A percentile compares a stretch with the other conserved stretches of the same genome.
Evolutionary conservation across 1,140 invertebrate species (phyloP).

Genomic region (Trichonephila clavipes): DNA sequence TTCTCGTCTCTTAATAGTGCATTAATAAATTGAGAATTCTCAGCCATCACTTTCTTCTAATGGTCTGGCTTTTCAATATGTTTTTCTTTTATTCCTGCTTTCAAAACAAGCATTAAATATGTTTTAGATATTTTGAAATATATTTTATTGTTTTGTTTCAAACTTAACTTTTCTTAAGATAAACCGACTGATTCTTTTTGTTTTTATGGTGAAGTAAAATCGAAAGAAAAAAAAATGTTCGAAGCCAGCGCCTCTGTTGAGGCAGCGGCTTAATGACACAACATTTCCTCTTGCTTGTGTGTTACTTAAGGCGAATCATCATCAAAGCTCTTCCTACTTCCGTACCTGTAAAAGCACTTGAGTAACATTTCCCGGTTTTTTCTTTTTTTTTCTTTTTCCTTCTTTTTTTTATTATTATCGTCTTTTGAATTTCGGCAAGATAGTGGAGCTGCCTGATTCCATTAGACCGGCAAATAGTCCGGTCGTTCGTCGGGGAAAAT

Average conservation of each 20-base stretch:
- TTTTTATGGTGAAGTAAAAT: background rate
- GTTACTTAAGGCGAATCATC: constrained; percentile 58
- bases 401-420: constrained; percentile 52
- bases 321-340: constrained; percentile 56
- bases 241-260: constrained; percentile 1
- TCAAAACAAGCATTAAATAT: constrained; percentile 4
- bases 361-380: constrained; percentile 54
- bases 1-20: too few species aligned
- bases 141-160: background rate
- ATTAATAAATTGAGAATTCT: too few species aligned
- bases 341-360: constrained; percentile 48
- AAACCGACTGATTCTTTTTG: constrained; percentile 29
- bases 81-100: background rate
- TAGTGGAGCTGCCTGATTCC: constrained; percentile 44
- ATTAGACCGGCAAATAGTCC: constrained; percentile 55
- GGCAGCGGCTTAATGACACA: constrained; percentile 39
- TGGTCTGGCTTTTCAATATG: background rate
- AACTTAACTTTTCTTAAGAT: constrained; percentile 36
- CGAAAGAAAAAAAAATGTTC: background rate
- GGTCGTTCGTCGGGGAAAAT: constrained; percentile 39
- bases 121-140: background rate
- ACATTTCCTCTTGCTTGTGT: constrained; percentile 54
- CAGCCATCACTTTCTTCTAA: background rate
- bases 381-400: constrained; percentile 8
- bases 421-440: constrained; percentile 57